Percentiles rank a stretch among this genome's conserved stretches.
These are phyloP conservation scores for Enteromius viviparus DNA, from an alignment of 2,797 vertebrate genomes.

Conservation along the genomic window DNA sequence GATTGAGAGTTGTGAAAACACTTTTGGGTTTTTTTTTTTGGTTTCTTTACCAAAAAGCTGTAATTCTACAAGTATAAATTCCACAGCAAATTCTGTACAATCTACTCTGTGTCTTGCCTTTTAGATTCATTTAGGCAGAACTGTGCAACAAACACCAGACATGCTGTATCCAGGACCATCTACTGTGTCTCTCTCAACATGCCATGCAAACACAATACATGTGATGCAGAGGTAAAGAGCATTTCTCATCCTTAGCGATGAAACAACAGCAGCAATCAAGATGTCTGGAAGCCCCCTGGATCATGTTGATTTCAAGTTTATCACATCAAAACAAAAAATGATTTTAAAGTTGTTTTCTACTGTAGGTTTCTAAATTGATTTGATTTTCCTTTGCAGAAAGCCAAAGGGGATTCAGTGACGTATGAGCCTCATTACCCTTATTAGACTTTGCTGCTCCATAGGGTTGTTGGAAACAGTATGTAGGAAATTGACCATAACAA, in stretches of 20 bases:
- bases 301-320: slow-evolving; percentile 27
- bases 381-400: slow-evolving; percentile 57
- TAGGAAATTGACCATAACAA: slow-evolving; percentile 91
- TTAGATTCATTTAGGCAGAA: slow-evolving; percentile 18
- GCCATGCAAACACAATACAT: slow-evolving; percentile 11
- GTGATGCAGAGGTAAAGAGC: slow-evolving; percentile 2
- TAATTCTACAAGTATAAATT: slow-evolving; percentile 34
- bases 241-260: slow-evolving; percentile 14
- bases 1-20: not conserved
- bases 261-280: slow-evolving; percentile 15
- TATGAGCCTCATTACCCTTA: slow-evolving; percentile 67
- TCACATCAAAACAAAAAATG: slow-evolving; percentile 58
- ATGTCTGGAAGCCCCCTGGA: slow-evolving; percentile 5
- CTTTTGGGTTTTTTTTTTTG: not conserved
- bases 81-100: slow-evolving; percentile 45
- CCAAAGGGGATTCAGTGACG: slow-evolving; percentile 58
- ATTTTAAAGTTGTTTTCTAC: slow-evolving; percentile 38
- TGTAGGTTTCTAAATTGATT: slow-evolving; percentile 50
- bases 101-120: slow-evolving; percentile 17
- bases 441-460: slow-evolving; percentile 87
- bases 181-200: slow-evolving; percentile 9
- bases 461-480: slow-evolving; percentile 86
- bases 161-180: slow-evolving; percentile 2
- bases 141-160: slow-evolving; percentile 22
- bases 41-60: slow-evolving; percentile 15